Conservation (phyloP, 2,797 vertebrate species). For the Platalea minor region DNA sequence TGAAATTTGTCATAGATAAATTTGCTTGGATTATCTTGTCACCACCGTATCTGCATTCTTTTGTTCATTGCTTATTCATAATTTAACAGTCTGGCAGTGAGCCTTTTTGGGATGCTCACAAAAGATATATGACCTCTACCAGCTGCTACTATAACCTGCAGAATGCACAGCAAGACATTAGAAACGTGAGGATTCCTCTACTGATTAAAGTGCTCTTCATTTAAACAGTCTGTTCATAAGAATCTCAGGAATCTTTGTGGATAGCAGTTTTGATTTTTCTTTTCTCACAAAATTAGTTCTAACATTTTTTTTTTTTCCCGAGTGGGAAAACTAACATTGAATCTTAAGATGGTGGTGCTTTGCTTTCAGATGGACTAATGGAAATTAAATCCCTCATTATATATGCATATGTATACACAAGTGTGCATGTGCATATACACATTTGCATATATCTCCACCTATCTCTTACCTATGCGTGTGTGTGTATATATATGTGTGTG, state of each 20-base stretch:
- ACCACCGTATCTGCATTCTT: constrained; percentile 87
- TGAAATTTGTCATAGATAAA: constrained; percentile 90
- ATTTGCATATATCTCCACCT: neutral
- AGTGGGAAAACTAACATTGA: neutral
- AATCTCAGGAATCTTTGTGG: constrained; percentile 78
- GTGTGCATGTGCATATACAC: neutral
- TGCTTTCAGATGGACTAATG: constrained; percentile 62
- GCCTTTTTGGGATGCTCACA: constrained; percentile 85
- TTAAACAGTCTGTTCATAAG: constrained; percentile 78
- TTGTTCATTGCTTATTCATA: constrained; percentile 90
- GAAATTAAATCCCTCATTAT: constrained; percentile 58
- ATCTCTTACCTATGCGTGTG: neutral
- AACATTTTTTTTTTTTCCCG: neutral
- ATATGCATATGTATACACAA: neutral
- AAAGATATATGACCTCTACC: constrained; percentile 87
- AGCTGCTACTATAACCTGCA: constrained; percentile 86
- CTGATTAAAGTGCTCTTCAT: constrained; percentile 84
- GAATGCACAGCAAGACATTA: constrained; percentile 83
- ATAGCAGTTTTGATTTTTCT: constrained; percentile 72
- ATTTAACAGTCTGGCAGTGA: constrained; percentile 86
- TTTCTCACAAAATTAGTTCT: constrained; percentile 67
- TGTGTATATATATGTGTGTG: too few relatives aligned
- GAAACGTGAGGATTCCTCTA: constrained; percentile 82
- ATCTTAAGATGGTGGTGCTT: constrained; percentile 24
- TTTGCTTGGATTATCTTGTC: constrained; percentile 91